Evolutionary conservation across 2,888 invertebrate species (phyloP), one percentile per base, ranked within the genome.

Genomic region (Diploptera punctata): DNA sequence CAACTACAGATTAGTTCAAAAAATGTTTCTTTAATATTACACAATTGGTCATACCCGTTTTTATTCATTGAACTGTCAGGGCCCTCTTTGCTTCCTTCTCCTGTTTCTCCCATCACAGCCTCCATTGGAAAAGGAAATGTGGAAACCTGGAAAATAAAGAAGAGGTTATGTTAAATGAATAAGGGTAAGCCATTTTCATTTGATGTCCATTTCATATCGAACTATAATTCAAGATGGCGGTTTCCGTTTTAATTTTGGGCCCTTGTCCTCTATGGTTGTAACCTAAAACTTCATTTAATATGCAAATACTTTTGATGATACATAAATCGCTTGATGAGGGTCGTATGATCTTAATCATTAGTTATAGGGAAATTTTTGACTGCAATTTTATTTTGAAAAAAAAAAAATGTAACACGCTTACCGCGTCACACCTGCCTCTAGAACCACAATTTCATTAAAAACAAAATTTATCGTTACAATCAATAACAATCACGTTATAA

Each of bases 81-180:
- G 21, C 62, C 71, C 67, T 74, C 74, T 54, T 73, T 73, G 44
- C 72, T 71, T 47, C 57, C 75, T 71, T 75, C 74, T 7, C 52
- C 67, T n/a, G 67, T 67, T 52, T 77, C 75, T 29, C 73, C 77
- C 74, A 73, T 74, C 67, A 68, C 73, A 26, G 74, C 68, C 72
- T 76, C 76, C 77, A 77, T 75, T 67, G 71, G 72, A 24, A 61
- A 24, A 2, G 49, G 18, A 19, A 38, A 18, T 52, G 33, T 21
- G 26, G 18, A 29, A 73, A 18, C 61, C 73, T 73, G 19, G n/a
- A 68, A 72, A 3, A 61, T 18, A 38, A 60, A 68, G 60, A 31
- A 24, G 52, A 71, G 52, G 65, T 49, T 71, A 67, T 67, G 57
- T 67, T 71, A 44, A 44, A 61, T 26, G 7, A 13, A 47, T 18